Base-by-base conservation (phyloP, 2,888 invertebrate species). In the Nesidiocoris tenuis region DNA sequence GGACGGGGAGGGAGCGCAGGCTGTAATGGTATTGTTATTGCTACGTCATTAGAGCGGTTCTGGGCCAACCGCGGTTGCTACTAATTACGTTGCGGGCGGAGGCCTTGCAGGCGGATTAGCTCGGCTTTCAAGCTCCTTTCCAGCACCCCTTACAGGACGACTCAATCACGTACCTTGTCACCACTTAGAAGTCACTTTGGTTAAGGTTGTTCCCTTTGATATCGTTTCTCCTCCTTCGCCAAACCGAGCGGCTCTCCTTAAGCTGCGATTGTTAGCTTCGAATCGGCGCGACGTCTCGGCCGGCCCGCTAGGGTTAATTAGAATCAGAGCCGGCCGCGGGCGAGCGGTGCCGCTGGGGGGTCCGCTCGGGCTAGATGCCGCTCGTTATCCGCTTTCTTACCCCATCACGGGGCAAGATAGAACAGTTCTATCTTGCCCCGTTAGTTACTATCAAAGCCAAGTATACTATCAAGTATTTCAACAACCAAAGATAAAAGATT, bases 21-120 rank as follows among this genome's bases (percentile, higher is more conserved):
- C 72, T 57, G 65, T 66, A 74, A 65, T 65, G 74, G 66, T 66
- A 74, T 74, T 65, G 74, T 74, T 65, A 65, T 74, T 74, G 74
- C 74, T 66, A 57, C 65, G 66, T 74, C 74, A 74, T 74, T 74
- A 74, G 39, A 39, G 39, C 3, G 39, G 39, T 7, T 12, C 5
- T 39, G 39, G 39, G 39, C 12, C 5, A 74, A 65, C 21, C 56
- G 56, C 61, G 74, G 74, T 74, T 74, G 65, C 57, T 74, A 74
- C 74, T 74, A 74, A 74, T 74, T 74, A 74, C 74, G 66, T 74
- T 74, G 74, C 54, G 74, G 74, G 59, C 23, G 64, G 23, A 21
- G 55, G 70, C 77, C 39, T 72, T 76, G 67, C 61, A 68, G 78
- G 57, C 64, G 72, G 67, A 67, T 57, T 65, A 21, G 59, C 75